These are phyloP conservation scores for Hydraecia micacea DNA, from an alignment of 2,888 invertebrate genomes.

Conservation along the genomic window DNA sequence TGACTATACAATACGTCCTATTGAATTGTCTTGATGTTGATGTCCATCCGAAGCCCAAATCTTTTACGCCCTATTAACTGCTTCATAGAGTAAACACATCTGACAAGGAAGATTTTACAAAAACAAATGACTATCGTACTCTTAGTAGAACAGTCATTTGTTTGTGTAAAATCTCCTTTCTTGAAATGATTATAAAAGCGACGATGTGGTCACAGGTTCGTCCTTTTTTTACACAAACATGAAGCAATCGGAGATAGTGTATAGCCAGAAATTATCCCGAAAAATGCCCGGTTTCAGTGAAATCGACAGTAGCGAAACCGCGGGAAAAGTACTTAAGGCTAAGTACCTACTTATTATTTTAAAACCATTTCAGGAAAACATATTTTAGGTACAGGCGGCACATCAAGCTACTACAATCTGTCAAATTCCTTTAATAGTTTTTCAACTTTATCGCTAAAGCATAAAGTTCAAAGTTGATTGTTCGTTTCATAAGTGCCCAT, in stretches of 20 bases:
- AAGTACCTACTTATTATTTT: not conserved
- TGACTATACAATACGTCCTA: slow-evolving; percentile 10
- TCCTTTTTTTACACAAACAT: not conserved
- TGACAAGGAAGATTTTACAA: not conserved
- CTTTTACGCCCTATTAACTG: not conserved
- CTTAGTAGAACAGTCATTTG: too few species aligned
- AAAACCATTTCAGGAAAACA: too few species aligned
- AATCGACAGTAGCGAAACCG: not conserved
- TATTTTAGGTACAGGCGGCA: too few species aligned
- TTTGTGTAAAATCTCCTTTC: too few species aligned
- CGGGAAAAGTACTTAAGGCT: too few species aligned
- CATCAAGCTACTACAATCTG: too few species aligned
- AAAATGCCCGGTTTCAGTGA: not conserved
- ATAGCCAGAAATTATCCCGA: not conserved
- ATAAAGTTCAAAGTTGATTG: too few species aligned
- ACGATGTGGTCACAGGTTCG: not conserved
- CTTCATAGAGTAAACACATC: not conserved
- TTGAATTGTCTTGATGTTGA: not conserved
- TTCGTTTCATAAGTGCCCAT: too few species aligned
- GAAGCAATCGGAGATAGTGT: not conserved
- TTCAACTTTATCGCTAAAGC: too few species aligned
- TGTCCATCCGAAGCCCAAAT: not conserved
- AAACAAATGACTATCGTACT: not conserved
- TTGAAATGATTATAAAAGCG: not conserved
- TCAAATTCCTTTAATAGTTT: too few species aligned